phyloP scores from a whole-genome alignment of 1,140 invertebrate genomes.

The Drosophila gunungcola region DNA sequence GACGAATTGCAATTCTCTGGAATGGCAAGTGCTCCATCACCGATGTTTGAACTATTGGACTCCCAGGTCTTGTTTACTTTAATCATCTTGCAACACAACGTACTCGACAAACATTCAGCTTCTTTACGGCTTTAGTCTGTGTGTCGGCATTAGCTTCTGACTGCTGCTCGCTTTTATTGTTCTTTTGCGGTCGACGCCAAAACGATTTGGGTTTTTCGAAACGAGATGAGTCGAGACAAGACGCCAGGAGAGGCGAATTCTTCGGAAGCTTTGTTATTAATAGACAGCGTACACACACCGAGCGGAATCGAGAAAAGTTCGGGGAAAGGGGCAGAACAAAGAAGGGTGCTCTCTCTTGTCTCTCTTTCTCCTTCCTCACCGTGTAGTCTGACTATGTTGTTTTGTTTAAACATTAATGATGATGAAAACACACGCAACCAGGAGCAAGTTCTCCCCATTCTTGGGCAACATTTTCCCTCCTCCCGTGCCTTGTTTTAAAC shows the following conservation, averaged over 20 bases:
- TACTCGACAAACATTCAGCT: conserved; percentile 62
- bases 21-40: conserved; percentile 1
- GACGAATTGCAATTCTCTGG: conserved; percentile 9
- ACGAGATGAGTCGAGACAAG: conserved; percentile 46
- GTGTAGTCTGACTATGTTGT: conserved; percentile 68
- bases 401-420: conserved; percentile 81
- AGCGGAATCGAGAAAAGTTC: conserved; percentile 46
- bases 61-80: conserved; percentile 35
- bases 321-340: conserved; percentile 7
- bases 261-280: conserved; percentile 81
- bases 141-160: conserved; percentile 20
- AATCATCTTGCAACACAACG: conserved; percentile 56
- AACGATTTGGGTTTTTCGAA: conserved; percentile 61
- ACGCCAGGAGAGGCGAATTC: conserved; percentile 69
- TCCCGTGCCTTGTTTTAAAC: conserved; percentile 33
- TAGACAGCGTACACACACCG: conserved; percentile 77
- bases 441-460: conserved; percentile 31
- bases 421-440: conserved; percentile 77
- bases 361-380: conserved; percentile 9
- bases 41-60: conserved; percentile 31
- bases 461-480: conserved; percentile 42
- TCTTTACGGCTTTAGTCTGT: conserved; percentile 26
- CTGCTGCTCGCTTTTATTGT: conserved; percentile 61
- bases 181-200: conserved; percentile 70
- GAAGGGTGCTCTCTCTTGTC: conserved; percentile 20